Base-by-base conservation (phyloP, 2,113 vertebrate species). In the Cyprinodon tularosa region DNA sequence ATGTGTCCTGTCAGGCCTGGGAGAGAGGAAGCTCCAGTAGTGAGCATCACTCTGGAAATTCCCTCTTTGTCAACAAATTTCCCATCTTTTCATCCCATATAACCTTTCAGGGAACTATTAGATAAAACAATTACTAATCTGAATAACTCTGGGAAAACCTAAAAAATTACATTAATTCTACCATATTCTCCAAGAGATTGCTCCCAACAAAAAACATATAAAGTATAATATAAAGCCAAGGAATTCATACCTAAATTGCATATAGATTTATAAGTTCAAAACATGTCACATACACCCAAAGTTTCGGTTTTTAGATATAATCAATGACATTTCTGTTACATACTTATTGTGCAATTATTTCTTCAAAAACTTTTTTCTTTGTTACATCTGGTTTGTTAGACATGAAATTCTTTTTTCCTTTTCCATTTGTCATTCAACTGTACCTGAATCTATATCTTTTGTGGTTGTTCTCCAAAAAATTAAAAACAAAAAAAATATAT, bases 1-100 rank as follows among this genome's bases (percentile, higher is more conserved):
- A 91, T 85, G 86, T 84, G 88, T 90, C 82, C 83, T 87, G 78
- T 90, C 71, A 89, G 79, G 79, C 87, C 84, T 86, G 82, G 71
- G 86, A 90, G 83, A 87, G 83, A 88, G 85, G 84, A 89, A 85
- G 80, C 83, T 69, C 76, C 71, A 82, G 68, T 69, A 62, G 83
- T 78, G 74, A 80, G 66, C 50, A 86, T 82, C 69, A 74, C 67
- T 1, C 44, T 69, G 77, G 88, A 80, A 90, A 91, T 74, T 79
- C 84, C 85, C 75, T 22, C 38, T 68, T 36, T 68, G 62, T 62
- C 61, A 68, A 76, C 48, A 3, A 68, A 73, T 66, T 42, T 40
- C 66, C 62, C 38, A 65, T 72, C 14, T 14, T 64, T 71, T 83
- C 38, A 73, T 80, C 57, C 48, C 39, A 80, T 80, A 82, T 71